These are phyloP conservation scores for Corythaeola cristata DNA, from an alignment of 2,113 vertebrate genomes.

Conservation along the genomic window DNA sequence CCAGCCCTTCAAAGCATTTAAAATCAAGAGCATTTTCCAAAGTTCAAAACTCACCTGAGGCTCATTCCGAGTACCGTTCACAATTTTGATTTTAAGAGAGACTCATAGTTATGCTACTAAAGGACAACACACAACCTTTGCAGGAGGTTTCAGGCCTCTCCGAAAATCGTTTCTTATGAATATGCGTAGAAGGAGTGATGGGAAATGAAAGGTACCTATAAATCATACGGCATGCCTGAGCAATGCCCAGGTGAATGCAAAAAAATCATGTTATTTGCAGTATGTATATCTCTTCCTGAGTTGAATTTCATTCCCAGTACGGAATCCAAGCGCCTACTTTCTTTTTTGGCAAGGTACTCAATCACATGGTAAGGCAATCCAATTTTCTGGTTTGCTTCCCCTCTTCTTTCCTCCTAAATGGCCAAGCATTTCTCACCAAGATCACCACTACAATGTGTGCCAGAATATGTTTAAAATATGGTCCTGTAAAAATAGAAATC, in stretches of 20 bases:
- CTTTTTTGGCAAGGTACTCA: conserved; percentile 76
- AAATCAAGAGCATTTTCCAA: background rate
- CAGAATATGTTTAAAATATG: conserved; percentile 65
- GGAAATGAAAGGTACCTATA: conserved; percentile 66
- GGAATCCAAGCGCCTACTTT: conserved; percentile 64
- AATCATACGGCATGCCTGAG: conserved; percentile 69
- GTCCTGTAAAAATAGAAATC: conserved; percentile 73
- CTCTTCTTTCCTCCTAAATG: conserved; percentile 35
- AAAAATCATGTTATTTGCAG: conserved; percentile 55
- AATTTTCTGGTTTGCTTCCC: conserved; percentile 46
- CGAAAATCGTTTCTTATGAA: conserved; percentile 36
- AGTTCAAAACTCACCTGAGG: conserved; percentile 10
- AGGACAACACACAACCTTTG: background rate
- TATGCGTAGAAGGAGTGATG: background rate
- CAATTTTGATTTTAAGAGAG: conserved; percentile 18
- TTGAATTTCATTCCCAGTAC: conserved; percentile 74
- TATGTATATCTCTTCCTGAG: conserved; percentile 80
- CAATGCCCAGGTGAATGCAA: conserved; percentile 60
- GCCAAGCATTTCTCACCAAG: conserved; percentile 46
- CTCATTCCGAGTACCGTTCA: background rate
- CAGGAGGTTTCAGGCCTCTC: conserved; percentile 38
- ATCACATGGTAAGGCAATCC: conserved; percentile 77
- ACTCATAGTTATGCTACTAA: background rate
- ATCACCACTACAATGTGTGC: conserved; percentile 49
- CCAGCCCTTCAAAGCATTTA: background rate